A percentile compares a stretch with the other conserved stretches of the same genome.
phyloP scores from a whole-genome alignment of 2,797 vertebrate genomes.

The Octomys mimax region DNA sequence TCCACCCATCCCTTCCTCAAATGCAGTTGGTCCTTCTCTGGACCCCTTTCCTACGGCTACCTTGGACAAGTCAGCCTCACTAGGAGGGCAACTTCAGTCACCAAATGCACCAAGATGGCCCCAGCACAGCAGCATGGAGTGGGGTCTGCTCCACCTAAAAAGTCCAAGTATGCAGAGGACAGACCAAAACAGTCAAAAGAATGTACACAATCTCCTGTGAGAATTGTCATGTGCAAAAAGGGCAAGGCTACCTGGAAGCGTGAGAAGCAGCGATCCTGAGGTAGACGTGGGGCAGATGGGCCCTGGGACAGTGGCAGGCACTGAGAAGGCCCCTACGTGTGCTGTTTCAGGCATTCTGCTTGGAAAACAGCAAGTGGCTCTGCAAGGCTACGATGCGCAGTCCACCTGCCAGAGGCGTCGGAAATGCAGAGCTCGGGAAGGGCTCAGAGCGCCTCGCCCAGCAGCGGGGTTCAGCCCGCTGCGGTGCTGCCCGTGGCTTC shows the following conservation, averaged over 20 bases:
- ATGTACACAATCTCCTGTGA: neutral
- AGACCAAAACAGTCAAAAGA: neutral
- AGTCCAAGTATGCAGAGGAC: neutral
- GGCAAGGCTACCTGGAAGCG: neutral
- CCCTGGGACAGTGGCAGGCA: neutral
- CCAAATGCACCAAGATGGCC: neutral
- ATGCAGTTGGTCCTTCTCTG: neutral
- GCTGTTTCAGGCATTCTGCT: rapidly evolving
- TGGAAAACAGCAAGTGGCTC: neutral
- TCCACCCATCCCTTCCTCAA: neutral
- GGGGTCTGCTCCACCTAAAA: neutral
- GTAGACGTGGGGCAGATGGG: neutral
- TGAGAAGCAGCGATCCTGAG: neutral
- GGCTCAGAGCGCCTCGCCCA: too few relatives aligned
- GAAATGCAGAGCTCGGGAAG: neutral
- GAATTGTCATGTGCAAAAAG: neutral
- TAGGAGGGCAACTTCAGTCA: neutral
- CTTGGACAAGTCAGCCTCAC: neutral
- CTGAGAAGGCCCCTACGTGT: neutral
- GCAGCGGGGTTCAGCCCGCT: neutral
- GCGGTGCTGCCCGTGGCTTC: neutral
- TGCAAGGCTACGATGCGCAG: neutral
- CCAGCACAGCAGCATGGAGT: neutral
- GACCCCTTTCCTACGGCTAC: neutral
- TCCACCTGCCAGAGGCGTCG: rapidly evolving